Base-by-base conservation (phyloP, 2,888 invertebrate genomes). In the Folsomia manolachei region DNA sequence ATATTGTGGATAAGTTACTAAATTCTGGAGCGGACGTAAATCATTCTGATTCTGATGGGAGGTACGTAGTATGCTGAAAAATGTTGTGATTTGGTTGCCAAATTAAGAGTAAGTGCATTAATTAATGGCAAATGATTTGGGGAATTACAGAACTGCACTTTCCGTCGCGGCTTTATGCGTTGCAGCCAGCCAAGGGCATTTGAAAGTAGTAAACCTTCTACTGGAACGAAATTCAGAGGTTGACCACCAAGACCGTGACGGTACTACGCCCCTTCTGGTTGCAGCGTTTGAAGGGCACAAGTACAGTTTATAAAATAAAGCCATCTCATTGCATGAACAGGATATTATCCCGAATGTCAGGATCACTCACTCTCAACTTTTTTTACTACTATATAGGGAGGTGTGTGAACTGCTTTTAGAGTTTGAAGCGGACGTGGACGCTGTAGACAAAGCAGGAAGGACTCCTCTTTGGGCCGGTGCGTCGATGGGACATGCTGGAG, bases 381-480 rank as follows among this genome's bases (percentile, higher is more conserved):
- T 11, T 68, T 70, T 18, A 70, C n/a, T n/a, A n/a, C n/a, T n/a
- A 79, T 80, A 0, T 81, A 90, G 92, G 18, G 95, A 95, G 81
- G 93, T 94, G 24, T 95, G 94, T 83, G 96, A 96, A 84, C 85
- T 96, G 24, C 87, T 97, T 0, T 85, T 97, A 65, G 96, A 96
- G 83, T 92, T 91, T 82, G 95, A 95, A 74, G 95, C 96, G 0
- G 96, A 97, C 83, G 91, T 94, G 0, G 96, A 97, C 83, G 91
- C 94, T 72, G 88, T 89, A 63, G 95, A 95, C 83, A 88, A 88
- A 68, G 89, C 90, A 72, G 94, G 94, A 0, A 88, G 94, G 66
- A 92, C 93, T 1, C 93, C 94, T 1, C 85, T 95, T 76, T 95
- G 95, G 91, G 95, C 95, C 9, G 95, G 95, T 0, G 95, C 95